These are phyloP conservation scores for Babyrousa celebensis DNA, from an alignment of 2,797 vertebrate genomes.

Conservation along the genomic window DNA sequence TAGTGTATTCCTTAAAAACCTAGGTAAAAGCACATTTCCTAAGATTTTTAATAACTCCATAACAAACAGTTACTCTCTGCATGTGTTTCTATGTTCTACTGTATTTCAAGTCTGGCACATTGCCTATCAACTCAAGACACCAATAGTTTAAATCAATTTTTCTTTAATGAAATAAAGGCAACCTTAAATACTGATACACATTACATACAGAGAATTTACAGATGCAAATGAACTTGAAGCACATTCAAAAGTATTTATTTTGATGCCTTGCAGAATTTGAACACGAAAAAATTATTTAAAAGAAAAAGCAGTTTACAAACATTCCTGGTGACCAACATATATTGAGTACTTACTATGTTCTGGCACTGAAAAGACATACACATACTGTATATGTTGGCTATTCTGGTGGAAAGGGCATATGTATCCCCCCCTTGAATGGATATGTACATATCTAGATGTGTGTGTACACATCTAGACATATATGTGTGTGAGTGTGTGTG, in stretches of 20 bases:
- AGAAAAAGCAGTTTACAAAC: conserved; percentile 38
- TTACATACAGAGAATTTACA: conserved; percentile 70
- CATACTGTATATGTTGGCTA: neutral
- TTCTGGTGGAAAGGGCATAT: conserved; percentile 17
- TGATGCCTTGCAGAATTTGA: conserved; percentile 58
- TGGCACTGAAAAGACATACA: conserved; percentile 47
- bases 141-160: conserved; percentile 70
- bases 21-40: conserved; percentile 62
- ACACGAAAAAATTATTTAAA: conserved; percentile 71
- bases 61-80: conserved; percentile 61
- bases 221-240: conserved; percentile 57
- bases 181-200: conserved; percentile 57
- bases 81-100: conserved; percentile 66
- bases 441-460: neutral
- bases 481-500: neutral
- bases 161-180: conserved; percentile 82
- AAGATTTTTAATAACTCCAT: conserved; percentile 76
- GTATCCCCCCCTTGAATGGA: neutral
- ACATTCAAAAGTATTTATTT: conserved; percentile 59
- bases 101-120: conserved; percentile 78
- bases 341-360: conserved; percentile 30
- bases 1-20: conserved; percentile 51
- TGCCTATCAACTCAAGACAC: conserved; percentile 79
- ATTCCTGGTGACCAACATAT: conserved; percentile 29
- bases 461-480: neutral